A percentile compares a stretch with the other conserved stretches of the same genome.
Conservation (phyloP, 2,797 vertebrate species). For the Poeciliopsis gracilis region DNA sequence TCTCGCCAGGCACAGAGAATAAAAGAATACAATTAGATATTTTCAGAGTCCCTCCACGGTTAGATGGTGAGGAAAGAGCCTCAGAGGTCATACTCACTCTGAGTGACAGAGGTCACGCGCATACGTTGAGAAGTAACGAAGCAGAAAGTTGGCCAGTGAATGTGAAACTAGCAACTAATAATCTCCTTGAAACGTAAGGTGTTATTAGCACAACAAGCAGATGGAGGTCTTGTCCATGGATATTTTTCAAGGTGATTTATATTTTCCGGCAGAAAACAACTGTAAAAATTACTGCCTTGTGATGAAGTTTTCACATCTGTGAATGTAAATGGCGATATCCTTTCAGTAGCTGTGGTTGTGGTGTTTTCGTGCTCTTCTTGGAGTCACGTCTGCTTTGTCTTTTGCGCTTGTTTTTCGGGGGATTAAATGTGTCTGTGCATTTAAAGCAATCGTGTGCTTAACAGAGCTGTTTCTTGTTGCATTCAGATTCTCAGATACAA, state of each 20-base stretch:
- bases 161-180: slow-evolving; percentile 58
- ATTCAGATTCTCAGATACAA: slow-evolving; percentile 39
- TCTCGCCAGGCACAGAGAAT: slow-evolving; percentile 82
- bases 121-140: slow-evolving; percentile 53
- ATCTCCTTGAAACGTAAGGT: slow-evolving; percentile 58
- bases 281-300: slow-evolving; percentile 29
- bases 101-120: slow-evolving; percentile 63
- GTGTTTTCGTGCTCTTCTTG: slow-evolving; percentile 35
- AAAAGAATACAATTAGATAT: slow-evolving; percentile 87
- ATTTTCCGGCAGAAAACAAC: slow-evolving; percentile 47
- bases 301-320: slow-evolving; percentile 12
- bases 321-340: slow-evolving; percentile 18
- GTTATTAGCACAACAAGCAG: slow-evolving; percentile 57
- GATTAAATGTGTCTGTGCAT: background rate
- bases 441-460: slow-evolving; percentile 42
- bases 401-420: slow-evolving; percentile 22
- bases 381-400: slow-evolving; percentile 23
- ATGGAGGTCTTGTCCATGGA: slow-evolving; percentile 50
- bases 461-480: slow-evolving; percentile 24
- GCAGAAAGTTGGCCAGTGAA: slow-evolving; percentile 64
- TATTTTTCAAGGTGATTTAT: slow-evolving; percentile 56
- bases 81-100: slow-evolving; percentile 63
- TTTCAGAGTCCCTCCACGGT: slow-evolving; percentile 74
- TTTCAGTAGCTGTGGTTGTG: background rate
- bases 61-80: slow-evolving; percentile 58